phyloP scores from a whole-genome alignment of 2,888 invertebrate species.

The Lasioglossum figueresi region DNA sequence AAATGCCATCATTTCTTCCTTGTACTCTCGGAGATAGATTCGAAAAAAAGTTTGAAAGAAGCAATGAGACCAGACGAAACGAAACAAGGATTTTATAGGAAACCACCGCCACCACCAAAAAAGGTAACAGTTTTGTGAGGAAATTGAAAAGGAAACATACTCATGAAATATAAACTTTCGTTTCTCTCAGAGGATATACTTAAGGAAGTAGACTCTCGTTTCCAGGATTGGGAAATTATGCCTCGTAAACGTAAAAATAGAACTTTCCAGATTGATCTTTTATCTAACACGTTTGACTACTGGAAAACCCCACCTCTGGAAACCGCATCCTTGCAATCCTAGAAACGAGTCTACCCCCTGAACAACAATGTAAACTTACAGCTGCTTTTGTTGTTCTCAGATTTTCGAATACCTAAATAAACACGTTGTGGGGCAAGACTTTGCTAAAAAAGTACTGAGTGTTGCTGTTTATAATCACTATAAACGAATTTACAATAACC shows the following conservation, averaged over 20 bases:
- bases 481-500: slow-evolving; percentile 97
- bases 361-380: background rate
- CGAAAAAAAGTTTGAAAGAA: slow-evolving; percentile 93
- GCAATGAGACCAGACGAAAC: slow-evolving; percentile 87
- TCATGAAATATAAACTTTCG: too few species aligned
- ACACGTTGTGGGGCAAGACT: slow-evolving; percentile 98
- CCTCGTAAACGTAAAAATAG: too few species aligned
- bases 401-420: slow-evolving; percentile 98
- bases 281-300: too few species aligned
- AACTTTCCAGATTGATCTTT: too few species aligned
- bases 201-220: background rate
- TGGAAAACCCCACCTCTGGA: too few species aligned
- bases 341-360: too few species aligned
- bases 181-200: background rate
- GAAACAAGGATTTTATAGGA: slow-evolving; percentile 90
- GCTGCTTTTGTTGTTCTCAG: slow-evolving; percentile 81
- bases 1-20: slow-evolving; percentile 99
- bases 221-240: too few species aligned
- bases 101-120: slow-evolving; percentile 97
- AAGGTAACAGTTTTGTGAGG: slow-evolving; percentile 85
- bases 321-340: too few species aligned
- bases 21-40: slow-evolving; percentile 96
- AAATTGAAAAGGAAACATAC: background rate
- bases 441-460: slow-evolving; percentile 98
- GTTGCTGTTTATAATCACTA: slow-evolving; percentile 99